Base-by-base conservation (phyloP, 2,113 vertebrate species). In the Melospiza georgiana region DNA sequence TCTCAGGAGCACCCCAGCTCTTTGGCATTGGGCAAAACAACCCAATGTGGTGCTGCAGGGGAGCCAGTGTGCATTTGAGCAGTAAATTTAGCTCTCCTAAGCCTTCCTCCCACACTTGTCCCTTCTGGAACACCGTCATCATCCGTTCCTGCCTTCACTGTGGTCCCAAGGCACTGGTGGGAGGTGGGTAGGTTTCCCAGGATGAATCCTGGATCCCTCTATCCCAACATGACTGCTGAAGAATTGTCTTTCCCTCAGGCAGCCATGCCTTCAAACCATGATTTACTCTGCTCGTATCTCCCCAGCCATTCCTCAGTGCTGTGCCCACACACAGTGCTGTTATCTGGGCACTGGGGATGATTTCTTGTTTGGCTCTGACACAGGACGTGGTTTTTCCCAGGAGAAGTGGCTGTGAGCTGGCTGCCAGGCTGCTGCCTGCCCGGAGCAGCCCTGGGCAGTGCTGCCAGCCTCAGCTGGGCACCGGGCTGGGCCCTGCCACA, bases 401-500 rank as follows among this genome's bases (percentile, higher is more conserved):
- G 49, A 86, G 58, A 89, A 84, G 73, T 27, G 63, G 30, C 48
- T 3, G 0, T 0, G 9, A 81, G 77, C 39, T 43, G 20, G 49
- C 63, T 89, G 90, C 48, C 67, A 59, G 43, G 31, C 69, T 88
- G 46, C 66, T 62, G 78, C 41, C 65, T 69, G 74, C 59, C 2
- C 6, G 55, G 46, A 95, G n/a, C 66, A 76, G 52, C 27, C 31
- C 48, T 2, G 10, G 39, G 54, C 59, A 73, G 39, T 14, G 44
- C 58, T 33, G 10, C 23, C 28, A 31, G 62, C 24, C 39, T 77
- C 2, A 12, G 51, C 28, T 2, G 6, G 74, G 61, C 46, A 61
- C 46, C 0, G 0, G 14, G 28, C 69, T 82, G 48, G 84, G n/a
- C 73, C 75, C 54, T 3, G 3, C 66, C 46, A 17, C 0, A 1